These are phyloP conservation scores for Gymnogyps californianus DNA, from an alignment of 2,113 vertebrate genomes.

Conservation along the genomic window DNA sequence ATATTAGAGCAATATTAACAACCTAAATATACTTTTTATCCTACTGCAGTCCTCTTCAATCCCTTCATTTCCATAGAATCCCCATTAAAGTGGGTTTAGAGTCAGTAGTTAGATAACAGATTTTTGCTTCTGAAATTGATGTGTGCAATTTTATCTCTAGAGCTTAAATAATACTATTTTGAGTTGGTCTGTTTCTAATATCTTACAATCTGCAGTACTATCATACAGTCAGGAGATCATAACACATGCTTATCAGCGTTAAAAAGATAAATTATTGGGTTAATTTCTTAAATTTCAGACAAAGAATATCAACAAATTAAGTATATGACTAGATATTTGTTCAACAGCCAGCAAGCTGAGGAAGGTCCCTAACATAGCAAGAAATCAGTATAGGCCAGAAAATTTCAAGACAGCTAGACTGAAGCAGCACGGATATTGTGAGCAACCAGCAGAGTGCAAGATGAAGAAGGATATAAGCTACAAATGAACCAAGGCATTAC, in stretches of 20 bases:
- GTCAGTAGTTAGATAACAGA: neutral
- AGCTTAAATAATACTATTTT: neutral
- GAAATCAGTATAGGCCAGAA: neutral
- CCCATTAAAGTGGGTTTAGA: neutral
- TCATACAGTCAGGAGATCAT: neutral
- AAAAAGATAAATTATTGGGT: neutral
- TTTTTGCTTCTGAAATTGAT: neutral
- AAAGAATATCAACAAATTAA: neutral
- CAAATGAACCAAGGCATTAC: neutral
- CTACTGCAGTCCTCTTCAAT: neutral
- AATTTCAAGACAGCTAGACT: neutral
- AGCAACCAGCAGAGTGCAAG: neutral
- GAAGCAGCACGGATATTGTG: neutral
- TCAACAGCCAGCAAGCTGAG: neutral
- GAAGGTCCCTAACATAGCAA: neutral
- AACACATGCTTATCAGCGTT: neutral
- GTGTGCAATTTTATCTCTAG: neutral
- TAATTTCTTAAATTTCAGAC: neutral
- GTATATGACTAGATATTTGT: neutral
- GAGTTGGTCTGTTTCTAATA: neutral
- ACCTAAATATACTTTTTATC: neutral
- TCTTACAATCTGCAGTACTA: neutral
- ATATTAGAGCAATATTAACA: neutral
- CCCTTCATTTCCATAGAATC: neutral
- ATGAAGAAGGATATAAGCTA: neutral